Conservation (phyloP, 2,797 vertebrate genomes). For the Gobionotothen gibberifrons region DNA sequence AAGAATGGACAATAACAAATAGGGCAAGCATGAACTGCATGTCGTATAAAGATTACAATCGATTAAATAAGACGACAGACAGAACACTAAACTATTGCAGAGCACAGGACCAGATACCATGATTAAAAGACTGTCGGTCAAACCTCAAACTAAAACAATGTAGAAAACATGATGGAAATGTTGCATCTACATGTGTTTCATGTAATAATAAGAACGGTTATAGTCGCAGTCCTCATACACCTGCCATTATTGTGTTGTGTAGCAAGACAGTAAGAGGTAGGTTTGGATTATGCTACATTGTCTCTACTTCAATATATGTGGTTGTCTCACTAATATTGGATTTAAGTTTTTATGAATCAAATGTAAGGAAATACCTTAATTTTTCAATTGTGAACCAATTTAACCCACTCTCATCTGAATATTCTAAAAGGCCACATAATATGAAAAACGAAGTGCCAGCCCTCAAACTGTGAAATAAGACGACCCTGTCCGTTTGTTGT, state of each 20-base stretch:
- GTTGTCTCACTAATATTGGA: not conserved
- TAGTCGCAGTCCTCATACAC: not conserved
- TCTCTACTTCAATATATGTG: not conserved
- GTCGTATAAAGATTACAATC: conserved; percentile 11
- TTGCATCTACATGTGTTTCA: not conserved
- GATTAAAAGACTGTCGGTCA: conserved; percentile 7
- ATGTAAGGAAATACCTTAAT: not conserved
- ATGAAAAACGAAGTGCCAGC: too few species aligned
- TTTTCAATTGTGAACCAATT: not conserved
- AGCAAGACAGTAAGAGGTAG: not conserved
- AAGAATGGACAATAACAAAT: conserved; percentile 1
- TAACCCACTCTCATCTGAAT: not conserved
- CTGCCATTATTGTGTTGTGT: not conserved
- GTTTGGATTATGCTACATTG: not conserved
- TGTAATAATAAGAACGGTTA: not conserved
- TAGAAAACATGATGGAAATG: not conserved
- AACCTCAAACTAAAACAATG: not conserved
- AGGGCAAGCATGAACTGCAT: not conserved
- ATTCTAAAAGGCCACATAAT: not conserved
- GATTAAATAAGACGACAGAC: not conserved
- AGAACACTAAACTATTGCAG: not conserved
- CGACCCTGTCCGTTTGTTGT: too few species aligned
- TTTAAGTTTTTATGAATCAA: not conserved
- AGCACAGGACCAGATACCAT: not conserved
- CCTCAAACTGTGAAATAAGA: too few species aligned